Conservation (phyloP, 2,888 invertebrate species). For the Chouioia cunea region DNA sequence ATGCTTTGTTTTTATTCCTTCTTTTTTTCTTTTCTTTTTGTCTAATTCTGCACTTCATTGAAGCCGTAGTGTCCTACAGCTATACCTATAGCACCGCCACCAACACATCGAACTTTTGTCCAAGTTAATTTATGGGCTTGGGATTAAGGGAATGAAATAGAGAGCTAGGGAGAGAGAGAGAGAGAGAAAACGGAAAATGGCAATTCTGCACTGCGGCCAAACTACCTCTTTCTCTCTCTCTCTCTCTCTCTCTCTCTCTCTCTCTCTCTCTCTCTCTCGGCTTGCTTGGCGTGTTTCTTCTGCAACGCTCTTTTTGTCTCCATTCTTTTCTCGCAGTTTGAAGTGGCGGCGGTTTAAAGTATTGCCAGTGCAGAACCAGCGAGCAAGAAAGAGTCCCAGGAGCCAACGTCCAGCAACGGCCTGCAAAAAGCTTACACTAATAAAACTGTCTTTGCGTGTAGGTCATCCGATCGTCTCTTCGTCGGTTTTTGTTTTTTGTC, state of each 20-base stretch:
- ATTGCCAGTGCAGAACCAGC: no score
- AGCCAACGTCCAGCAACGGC: no score
- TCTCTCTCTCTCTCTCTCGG: constrained; percentile 13
- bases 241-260: constrained; percentile 28
- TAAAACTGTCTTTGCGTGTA: no score
- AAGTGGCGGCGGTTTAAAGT: constrained; percentile 10
- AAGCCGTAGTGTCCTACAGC: constrained; percentile 13
- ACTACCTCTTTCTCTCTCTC: constrained; percentile 48
- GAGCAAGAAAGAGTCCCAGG: no score
- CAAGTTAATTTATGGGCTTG: constrained; percentile 60
- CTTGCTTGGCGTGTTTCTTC: constrained; percentile 32
- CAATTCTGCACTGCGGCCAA: constrained; percentile 61
- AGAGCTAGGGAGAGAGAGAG: constrained; percentile 45
- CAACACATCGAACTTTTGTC: constrained; percentile 62
- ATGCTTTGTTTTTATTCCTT: not conserved
- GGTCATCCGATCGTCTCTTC: no score
- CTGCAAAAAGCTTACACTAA: no score
- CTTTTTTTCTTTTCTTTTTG: no score
- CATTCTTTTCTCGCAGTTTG: constrained; percentile 7
- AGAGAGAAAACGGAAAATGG: constrained; percentile 57
- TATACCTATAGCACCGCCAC: constrained; percentile 25
- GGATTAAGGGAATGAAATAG: constrained; percentile 62
- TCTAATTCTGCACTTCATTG: constrained; percentile 37
- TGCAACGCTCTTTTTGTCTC: constrained; percentile 39
- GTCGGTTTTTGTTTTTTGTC: constrained; percentile 14